Base-by-base conservation (phyloP, 1,140 invertebrate genomes). In the Conus betulinus region DNA sequence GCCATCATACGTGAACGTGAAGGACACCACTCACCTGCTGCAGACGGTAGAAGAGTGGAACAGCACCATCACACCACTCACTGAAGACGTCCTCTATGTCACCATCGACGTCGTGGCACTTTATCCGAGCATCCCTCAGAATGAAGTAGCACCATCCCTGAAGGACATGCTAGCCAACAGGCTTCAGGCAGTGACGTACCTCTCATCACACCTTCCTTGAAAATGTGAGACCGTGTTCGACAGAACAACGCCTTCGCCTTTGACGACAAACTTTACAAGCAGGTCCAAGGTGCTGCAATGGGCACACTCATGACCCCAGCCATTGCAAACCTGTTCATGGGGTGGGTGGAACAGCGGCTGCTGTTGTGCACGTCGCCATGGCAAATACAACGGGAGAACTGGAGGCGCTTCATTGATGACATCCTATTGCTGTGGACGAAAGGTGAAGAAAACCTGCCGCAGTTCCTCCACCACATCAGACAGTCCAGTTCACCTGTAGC, bases 361-460 rank as follows among this genome's bases (percentile, higher is more conserved):
- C 71, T 74, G 8, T 23, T 74, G 71, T 20, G 13, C 3, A 74
- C 20, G 8, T n/a, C 20, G 8, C 71, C 71, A 25, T 20, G 17
- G 20, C 71, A 20, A 8, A 25, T 74, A 1, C 17, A 25, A 8
- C 71, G 23, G n/a, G 6, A 74, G 20, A 74, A 20, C 17, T 25
- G 6, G 71, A 74, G n/a, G n/a, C 71, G 71, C n/a, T 74, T 74
- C 71, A 74, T 74, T 23, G 71, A 74, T n/a, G 71, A 74, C 71
- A 74, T 74, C n/a, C n/a, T 74, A 8, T 25, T 74, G 20, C 71
- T 74, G n/a, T 25, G 71, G 71, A 74, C 71, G n/a, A 8, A 8
- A 23, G n/a, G 1, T 25, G 20, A 20, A n/a, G 71, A 74, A 23
- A 25, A 74, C n/a, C n/a, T 74, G 71, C 20, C 0, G 8, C 20